Evolutionary conservation across 2,113 vertebrate genomes (phyloP).

Genomic region (Hepsetus odoe): DNA sequence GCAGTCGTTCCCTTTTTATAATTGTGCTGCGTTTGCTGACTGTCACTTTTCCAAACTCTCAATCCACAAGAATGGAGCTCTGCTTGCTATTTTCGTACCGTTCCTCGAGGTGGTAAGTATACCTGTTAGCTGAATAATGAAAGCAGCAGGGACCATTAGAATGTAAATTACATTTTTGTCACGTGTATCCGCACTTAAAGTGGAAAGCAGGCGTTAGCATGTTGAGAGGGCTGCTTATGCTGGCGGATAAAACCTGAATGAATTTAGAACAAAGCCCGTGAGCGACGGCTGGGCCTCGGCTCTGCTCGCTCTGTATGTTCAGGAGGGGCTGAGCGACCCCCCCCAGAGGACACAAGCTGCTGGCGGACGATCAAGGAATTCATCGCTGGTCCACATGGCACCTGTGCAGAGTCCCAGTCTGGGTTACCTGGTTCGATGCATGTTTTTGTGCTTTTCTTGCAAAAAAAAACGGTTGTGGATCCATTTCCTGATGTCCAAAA

Average conservation of each 20-base stretch:
- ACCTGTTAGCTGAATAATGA: slow-evolving; percentile 35
- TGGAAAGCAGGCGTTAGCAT: slow-evolving; percentile 11
- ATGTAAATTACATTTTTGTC: slow-evolving; percentile 21
- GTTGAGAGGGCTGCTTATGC: slow-evolving; percentile 2
- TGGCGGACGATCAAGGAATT: neutral
- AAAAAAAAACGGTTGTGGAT: no score
- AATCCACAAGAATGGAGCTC: slow-evolving; percentile 6
- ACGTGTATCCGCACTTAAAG: slow-evolving; percentile 17
- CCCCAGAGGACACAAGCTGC: slow-evolving; percentile 15
- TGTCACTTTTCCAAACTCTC: neutral
- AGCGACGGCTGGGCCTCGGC: neutral
- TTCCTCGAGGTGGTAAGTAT: slow-evolving; percentile 26
- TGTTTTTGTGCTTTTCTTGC: neutral
- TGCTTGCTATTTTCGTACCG: slow-evolving; percentile 19
- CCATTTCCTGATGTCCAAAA: no score
- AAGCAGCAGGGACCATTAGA: slow-evolving; percentile 28
- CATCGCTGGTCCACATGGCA: neutral
- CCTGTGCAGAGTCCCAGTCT: neutral
- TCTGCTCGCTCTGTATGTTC: slow-evolving; percentile 25
- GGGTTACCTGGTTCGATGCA: neutral
- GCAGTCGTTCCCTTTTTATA: neutral
- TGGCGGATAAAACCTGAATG: neutral
- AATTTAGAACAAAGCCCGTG: neutral
- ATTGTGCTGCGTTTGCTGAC: neutral
- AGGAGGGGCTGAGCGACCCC: slow-evolving; percentile 20